Base-by-base conservation (phyloP, 2,113 vertebrate species). In the Perognathus longimembris region DNA sequence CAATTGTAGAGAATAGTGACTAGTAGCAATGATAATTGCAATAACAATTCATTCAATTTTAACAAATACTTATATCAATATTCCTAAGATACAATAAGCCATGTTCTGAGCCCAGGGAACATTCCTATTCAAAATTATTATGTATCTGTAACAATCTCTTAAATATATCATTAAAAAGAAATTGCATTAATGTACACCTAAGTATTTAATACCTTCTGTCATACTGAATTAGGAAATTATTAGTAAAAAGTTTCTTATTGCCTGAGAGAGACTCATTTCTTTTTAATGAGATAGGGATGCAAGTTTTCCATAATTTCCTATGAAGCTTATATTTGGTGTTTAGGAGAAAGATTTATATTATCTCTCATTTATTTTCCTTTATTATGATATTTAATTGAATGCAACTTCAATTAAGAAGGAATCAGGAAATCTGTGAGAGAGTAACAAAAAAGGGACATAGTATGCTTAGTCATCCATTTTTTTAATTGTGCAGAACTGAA, bases 91-190 rank as follows among this genome's bases (percentile, higher is more conserved):
- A 45, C 18, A 36, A 89, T 85, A 57, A 63, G 54, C 5, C 90
- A 59, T 66, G 36, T 30, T 85, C 34, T 26, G 22, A 83, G 32
- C 38, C 6, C 9, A 69, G 10, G 26, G 40, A 93, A 91, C 63
- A 74, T 1, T 86, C 50, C 57, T 59, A 24, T 73, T 64, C 54
- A 50, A 92, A 87, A 50, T 21, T 32, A 2, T 80, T 69, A 79
- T 42, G 6, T 28, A 50, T 15, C 5, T 89, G 36, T 34, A 54
- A 54, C 17, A 54, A 54, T 91, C 32, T 90, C 71, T 57, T 78
- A 21, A 76, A 94, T 40, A 45, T 69, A 94, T 73, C 26, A 77
- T 74, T 93, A 74, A n/a, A 73, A 91, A 86, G 11, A 14, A 67
- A 80, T 59, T 74, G 22, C 11, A 69, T 38, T 83, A 73, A 89